Conservation (phyloP, 2,113 vertebrate genomes). For the Myanophis thanlyinensis region DNA sequence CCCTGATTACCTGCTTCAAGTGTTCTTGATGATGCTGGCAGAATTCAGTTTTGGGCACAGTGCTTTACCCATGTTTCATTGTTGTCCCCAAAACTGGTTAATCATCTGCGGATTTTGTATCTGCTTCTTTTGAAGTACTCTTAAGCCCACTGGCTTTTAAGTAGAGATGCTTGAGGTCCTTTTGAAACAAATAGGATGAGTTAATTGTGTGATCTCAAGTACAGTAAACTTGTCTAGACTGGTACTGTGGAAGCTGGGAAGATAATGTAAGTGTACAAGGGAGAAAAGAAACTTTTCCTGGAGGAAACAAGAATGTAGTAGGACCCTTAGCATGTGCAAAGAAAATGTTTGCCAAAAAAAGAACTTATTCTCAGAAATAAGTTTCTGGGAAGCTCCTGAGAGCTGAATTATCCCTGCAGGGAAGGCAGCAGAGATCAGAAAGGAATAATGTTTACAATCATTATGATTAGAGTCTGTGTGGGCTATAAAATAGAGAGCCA, state of each 20-base stretch:
- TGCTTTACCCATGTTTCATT: neutral
- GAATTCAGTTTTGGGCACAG: neutral
- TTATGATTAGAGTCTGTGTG: constrained; percentile 24
- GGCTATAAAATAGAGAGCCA: constrained; percentile 29
- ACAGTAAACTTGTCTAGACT: neutral
- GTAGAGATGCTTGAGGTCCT: neutral
- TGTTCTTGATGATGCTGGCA: neutral
- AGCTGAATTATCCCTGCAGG: constrained; percentile 8
- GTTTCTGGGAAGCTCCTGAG: constrained; percentile 15
- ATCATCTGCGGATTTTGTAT: neutral
- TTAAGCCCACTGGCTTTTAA: neutral
- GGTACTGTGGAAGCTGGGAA: neutral
- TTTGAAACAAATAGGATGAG: neutral
- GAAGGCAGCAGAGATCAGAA: constrained; percentile 30
- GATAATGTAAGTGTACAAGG: neutral
- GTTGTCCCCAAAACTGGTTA: neutral
- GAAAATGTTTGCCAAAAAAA: neutral
- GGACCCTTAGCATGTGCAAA: neutral
- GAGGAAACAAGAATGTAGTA: neutral
- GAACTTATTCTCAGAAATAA: neutral
- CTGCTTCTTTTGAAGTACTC: neutral
- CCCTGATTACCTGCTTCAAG: neutral
- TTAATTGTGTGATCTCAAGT: neutral
- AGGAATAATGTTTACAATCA: constrained; percentile 26
- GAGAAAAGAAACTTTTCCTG: neutral